These are phyloP conservation scores for Ornithoptera alexandrae DNA, from an alignment of 2,888 invertebrate genomes.

Conservation along the genomic window DNA sequence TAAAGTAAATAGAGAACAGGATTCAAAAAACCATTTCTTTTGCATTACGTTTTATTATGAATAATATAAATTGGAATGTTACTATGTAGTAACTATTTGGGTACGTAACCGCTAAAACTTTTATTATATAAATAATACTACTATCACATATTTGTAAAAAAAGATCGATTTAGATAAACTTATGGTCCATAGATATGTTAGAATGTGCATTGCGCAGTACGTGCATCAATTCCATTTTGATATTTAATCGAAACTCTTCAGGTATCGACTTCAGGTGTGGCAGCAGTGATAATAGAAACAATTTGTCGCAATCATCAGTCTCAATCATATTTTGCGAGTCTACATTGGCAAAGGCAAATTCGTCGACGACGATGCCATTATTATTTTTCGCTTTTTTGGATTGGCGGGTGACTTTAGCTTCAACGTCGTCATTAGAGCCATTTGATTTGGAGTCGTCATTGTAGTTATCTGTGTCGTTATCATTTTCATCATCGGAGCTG, in stretches of 20 bases:
- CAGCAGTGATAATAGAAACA: conserved; percentile 66
- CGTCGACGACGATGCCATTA: conserved; percentile 41
- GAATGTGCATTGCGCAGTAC: conserved; percentile 64
- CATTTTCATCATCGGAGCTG: conserved; percentile 54
- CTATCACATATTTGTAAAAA: conserved; percentile 13
- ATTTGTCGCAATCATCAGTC: conserved; percentile 60
- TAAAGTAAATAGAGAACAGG: too few species aligned
- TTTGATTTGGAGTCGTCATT: conserved; percentile 44
- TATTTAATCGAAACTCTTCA: conserved; percentile 59
- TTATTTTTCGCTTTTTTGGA: conserved; percentile 39
- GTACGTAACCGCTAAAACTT: too few species aligned
- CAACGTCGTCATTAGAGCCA: conserved; percentile 40
- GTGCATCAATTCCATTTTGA: conserved; percentile 71
- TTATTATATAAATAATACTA: too few species aligned
- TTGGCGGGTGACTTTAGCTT: conserved; percentile 26
- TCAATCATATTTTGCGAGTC: conserved; percentile 49
- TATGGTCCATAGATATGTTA: conserved; percentile 47
- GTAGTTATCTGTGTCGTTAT: conserved; percentile 40
- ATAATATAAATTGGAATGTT: conserved; percentile 18
- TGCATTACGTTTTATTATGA: conserved; percentile 1
- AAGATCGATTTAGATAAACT: conserved; percentile 34
- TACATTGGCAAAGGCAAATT: conserved; percentile 68
- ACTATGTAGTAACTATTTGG: background rate
- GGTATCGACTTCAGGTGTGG: conserved; percentile 69
- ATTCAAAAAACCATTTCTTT: too few species aligned